phyloP scores from a whole-genome alignment of 1,140 invertebrate species.

The Scaptomyza montana region DNA sequence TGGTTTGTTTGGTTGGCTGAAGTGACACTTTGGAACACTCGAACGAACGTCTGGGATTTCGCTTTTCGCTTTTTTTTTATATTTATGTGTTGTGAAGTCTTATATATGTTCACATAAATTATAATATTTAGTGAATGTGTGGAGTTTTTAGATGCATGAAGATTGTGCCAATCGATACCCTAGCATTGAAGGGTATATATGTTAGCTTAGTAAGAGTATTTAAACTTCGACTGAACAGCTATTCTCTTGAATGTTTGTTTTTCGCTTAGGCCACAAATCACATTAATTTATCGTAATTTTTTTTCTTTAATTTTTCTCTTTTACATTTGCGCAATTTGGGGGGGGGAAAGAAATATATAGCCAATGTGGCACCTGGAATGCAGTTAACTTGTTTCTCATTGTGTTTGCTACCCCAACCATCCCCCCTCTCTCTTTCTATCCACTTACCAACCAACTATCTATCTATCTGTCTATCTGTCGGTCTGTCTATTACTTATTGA shows the following conservation, averaged over 20 bases:
- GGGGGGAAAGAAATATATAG: constrained; percentile 9
- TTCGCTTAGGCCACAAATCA: not conserved
- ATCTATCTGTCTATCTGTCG: not conserved
- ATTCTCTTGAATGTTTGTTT: not conserved
- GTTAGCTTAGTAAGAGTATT: not conserved
- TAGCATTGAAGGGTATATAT: not conserved
- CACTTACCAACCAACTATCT: too few species aligned
- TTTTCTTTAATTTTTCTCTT: constrained; percentile 37
- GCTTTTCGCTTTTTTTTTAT: not conserved
- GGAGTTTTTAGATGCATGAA: not conserved
- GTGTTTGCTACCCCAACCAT: constrained; percentile 15
- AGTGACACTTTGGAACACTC: constrained; percentile 3
- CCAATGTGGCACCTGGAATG: constrained; percentile 64
- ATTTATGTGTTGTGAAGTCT: not conserved
- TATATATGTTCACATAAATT: not conserved
- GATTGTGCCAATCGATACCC: not conserved
- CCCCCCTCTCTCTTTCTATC: not conserved
- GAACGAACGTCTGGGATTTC: constrained; percentile 5
- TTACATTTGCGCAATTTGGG: constrained; percentile 58
- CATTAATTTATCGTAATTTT: constrained; percentile 18
- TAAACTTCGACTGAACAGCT: not conserved
- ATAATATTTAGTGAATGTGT: not conserved
- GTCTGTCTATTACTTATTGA: constrained; percentile 68
- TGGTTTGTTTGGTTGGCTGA: not conserved
- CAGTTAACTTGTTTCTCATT: constrained; percentile 56